phyloP scores from a whole-genome alignment of 2,797 vertebrate genomes.

The Falco novaeseelandiae region DNA sequence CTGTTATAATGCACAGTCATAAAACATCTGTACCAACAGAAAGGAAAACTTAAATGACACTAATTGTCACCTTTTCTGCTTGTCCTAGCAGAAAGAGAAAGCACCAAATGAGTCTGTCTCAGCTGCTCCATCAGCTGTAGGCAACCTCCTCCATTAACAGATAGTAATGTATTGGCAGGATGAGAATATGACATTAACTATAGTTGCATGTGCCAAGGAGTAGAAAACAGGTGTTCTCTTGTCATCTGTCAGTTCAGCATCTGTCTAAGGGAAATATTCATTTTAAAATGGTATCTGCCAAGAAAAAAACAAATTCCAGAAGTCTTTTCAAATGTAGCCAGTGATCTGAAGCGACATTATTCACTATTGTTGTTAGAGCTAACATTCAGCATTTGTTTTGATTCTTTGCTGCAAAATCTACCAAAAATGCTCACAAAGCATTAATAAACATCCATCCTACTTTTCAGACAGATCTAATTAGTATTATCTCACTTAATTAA shows the following conservation, averaged over 20 bases:
- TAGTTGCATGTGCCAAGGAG: neutral
- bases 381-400: neutral
- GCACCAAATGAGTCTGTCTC: neutral
- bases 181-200: neutral
- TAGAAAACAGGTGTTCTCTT: neutral
- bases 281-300: neutral
- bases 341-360: neutral
- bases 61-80: neutral
- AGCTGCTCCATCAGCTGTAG: neutral
- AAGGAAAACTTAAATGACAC: neutral
- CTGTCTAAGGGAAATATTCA: neutral
- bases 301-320: neutral
- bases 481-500: neutral
- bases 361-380: neutral
- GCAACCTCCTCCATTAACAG: neutral
- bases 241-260: neutral
- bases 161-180: neutral
- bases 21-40: neutral
- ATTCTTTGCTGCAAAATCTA: neutral
- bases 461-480: neutral
- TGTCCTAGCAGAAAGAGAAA: neutral
- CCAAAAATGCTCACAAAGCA: neutral
- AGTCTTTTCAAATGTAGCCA: neutral
- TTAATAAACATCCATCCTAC: neutral
- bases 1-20: neutral